Conservation (phyloP, 2,797 vertebrate species). For the Knipowitschia caucasica region DNA sequence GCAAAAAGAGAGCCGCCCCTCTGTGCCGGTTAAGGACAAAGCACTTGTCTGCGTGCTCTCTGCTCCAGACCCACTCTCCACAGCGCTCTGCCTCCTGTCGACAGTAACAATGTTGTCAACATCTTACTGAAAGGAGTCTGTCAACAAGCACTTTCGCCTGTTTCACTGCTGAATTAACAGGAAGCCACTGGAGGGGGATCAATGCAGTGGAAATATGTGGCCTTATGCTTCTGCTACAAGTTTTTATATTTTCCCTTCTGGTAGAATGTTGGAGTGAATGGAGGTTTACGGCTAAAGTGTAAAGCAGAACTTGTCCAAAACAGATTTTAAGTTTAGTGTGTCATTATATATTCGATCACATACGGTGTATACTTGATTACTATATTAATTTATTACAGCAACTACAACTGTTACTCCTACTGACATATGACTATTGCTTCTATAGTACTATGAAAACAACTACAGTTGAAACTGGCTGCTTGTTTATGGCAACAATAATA, state of each 20-base stretch:
- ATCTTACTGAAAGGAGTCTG: slow-evolving; percentile 56
- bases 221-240: slow-evolving; percentile 19
- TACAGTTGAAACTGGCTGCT: too few relatives aligned
- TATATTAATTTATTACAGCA: too few relatives aligned
- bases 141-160: slow-evolving; percentile 51
- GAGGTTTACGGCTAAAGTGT: neutral
- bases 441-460: too few relatives aligned
- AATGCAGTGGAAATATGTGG: slow-evolving; percentile 23
- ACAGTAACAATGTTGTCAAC: slow-evolving; percentile 61
- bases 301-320: neutral
- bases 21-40: slow-evolving; percentile 60
- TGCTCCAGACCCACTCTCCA: slow-evolving; percentile 32
- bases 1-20: slow-evolving; percentile 58
- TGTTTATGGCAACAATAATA: too few relatives aligned
- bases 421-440: too few relatives aligned
- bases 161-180: slow-evolving; percentile 40
- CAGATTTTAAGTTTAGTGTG: neutral
- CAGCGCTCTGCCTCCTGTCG: slow-evolving; percentile 47
- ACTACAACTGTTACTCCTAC: too few relatives aligned
- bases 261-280: neutral
- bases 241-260: neutral
- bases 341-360: neutral
- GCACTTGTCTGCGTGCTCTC: slow-evolving; percentile 43
- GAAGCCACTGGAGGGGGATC: slow-evolving; percentile 30
- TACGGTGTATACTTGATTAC: neutral